These are phyloP conservation scores for Perdita meconis DNA, from an alignment of 2,888 invertebrate genomes.

Conservation along the genomic window DNA sequence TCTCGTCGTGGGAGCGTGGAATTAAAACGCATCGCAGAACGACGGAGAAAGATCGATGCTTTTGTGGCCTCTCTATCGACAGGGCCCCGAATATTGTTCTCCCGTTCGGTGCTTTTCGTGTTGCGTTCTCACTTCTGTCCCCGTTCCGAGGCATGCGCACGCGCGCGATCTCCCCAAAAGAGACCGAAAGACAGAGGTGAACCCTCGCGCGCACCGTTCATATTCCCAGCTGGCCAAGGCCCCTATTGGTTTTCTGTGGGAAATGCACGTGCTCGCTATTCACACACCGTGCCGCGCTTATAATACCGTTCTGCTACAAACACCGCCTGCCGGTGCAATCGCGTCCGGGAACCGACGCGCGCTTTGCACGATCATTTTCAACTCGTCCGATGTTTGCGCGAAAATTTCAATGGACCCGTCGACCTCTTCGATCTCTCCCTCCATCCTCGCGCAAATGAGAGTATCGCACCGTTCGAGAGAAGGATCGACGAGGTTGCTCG, in stretches of 20 bases:
- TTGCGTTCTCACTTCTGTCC: slow-evolving; percentile 48
- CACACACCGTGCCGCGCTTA: slow-evolving; percentile 69
- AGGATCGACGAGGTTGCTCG: not conserved
- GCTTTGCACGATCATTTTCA: slow-evolving; percentile 43
- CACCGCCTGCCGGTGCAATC: slow-evolving; percentile 55
- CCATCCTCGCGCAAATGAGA: slow-evolving; percentile 8
- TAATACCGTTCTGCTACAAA: slow-evolving; percentile 67
- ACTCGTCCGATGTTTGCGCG: slow-evolving; percentile 10
- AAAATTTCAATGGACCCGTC: not conserved
- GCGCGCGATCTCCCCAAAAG: slow-evolving; percentile 52
- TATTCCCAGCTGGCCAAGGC: slow-evolving; percentile 84
- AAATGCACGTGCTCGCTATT: slow-evolving; percentile 83
- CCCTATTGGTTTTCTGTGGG: slow-evolving; percentile 83
- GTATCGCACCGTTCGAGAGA: slow-evolving; percentile 10
- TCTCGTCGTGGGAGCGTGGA: slow-evolving; percentile 1
- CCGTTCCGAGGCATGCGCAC: slow-evolving; percentile 45
- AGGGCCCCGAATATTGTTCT: slow-evolving; percentile 48
- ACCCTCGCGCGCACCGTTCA: slow-evolving; percentile 84
- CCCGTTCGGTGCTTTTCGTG: slow-evolving; percentile 27
- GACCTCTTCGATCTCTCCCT: not conserved
- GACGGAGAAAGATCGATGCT: slow-evolving; percentile 23
- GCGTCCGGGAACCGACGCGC: slow-evolving; percentile 52
- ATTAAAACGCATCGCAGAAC: slow-evolving; percentile 20
- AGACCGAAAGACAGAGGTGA: slow-evolving; percentile 80
- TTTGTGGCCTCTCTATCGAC: slow-evolving; percentile 52